Evolutionary conservation across 2,113 vertebrate genomes (phyloP), one percentile per base, ranked within the genome.

Genomic region (Malurus alboscapulatus): DNA sequence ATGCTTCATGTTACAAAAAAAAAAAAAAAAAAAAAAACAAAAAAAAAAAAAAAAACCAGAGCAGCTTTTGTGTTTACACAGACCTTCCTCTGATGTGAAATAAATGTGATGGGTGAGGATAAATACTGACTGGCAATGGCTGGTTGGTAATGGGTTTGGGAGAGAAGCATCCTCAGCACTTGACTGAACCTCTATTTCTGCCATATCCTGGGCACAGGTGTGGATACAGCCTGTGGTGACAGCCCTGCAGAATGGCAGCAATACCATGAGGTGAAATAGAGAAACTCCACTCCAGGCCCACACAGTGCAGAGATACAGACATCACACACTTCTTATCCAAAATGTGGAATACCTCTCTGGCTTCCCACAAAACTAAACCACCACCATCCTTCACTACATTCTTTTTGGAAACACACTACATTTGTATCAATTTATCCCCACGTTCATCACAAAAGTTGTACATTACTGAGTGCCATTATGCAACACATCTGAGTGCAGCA

Each of bases 291-390:
- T 32, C 9, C 61, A 59, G 21, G 32, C 20, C 10, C 24, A 17
- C 1, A 0, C 5, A 17, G 18, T n/a, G 14, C 6, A 1, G 34
- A 55, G 32, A 78, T 11, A 36, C 6, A 54, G 12, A 26, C 12
- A 81, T 14, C 0, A 2, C 25, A 63, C 6, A 4, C 8, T 62
- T 36, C 34, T 34, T 9, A 8, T n/a, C 36, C 36, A 62, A 40
- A 84, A 26, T 14, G 20, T 34, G 11, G 34, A 71, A 71, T 30
- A n/a, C 7, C 4, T 59, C 14, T 20, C 12, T 5, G 1, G 13
- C 55, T 76, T 34, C 24, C 30, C 26, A 4, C 3, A 40, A 57
- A 45, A 62, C 7, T 44, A 45, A 54, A n/a, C 14, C 66, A 36
- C 2, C 17, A 20, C 10, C 0, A 5, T 17, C 17, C 44, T 51